Base-by-base conservation (phyloP, 1,140 invertebrate genomes). In the Brachionus rubens region DNA sequence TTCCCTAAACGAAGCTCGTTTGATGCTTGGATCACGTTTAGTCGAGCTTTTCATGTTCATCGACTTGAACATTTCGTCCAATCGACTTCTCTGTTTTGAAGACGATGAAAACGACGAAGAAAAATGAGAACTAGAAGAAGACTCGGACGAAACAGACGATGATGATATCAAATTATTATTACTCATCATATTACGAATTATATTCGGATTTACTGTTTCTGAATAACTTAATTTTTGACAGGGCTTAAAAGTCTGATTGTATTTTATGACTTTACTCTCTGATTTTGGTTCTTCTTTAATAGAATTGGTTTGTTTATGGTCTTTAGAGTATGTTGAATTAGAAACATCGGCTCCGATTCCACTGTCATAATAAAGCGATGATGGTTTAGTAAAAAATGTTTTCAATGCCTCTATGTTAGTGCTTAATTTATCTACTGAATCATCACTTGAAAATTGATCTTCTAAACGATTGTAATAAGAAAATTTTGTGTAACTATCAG, bases 311-410 rank as follows among this genome's bases (percentile, higher is more conserved):
- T 36, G 33, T 16, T 9, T 33, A 28, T 16, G 16, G 24, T 28
- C 52, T 54, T 54, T 59, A 14, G 19, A 14, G 16, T 59, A 59
- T 7, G 54, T 65, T 19, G 59, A 65, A 40, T 65, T 65, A 3
- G 59, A 50, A 40, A 47, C 41, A 47, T 70, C 65, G 9, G 36
- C 68, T 5, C 68, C 46, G 16, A 72, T 72, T 1, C 68, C 68
- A 41, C 68, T 72, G 28, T 72, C 68, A 33, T 72, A 72, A 50
- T 72, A 72, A 30, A 72, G 46, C 4, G 68, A 72, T 30, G 68
- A 50, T 28, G 19, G 19, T 43, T 36, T 65, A 26, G 7, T 36
- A 24, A 65, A 65, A 65, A 41, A 41, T 24, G 41, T 41, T 36
- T 65, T 65, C n/a, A 59, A 36, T n/a, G 9, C 36, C 14, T 59